phyloP scores from a whole-genome alignment of 2,113 vertebrate genomes.

The Struthio camelus region DNA sequence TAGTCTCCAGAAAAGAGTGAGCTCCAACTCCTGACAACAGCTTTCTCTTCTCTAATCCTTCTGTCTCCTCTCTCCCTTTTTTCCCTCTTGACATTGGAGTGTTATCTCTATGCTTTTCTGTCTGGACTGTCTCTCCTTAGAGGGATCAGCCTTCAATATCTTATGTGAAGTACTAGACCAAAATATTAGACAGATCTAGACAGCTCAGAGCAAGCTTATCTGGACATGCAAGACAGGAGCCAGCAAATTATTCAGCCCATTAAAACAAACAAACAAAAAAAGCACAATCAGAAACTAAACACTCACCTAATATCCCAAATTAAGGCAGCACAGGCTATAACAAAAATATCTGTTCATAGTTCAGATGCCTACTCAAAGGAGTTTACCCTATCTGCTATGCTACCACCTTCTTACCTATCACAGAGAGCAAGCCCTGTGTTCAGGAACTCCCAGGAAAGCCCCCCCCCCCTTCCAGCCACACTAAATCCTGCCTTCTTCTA shows the following conservation, averaged over 20 bases:
- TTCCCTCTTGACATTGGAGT: neutral
- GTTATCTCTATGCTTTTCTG: neutral
- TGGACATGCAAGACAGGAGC: neutral
- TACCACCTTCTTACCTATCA: neutral
- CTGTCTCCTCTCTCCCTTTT: fast-evolving
- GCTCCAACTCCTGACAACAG: neutral
- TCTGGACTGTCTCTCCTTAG: neutral
- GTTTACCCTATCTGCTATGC: neutral
- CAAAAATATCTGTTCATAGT: fast-evolving
- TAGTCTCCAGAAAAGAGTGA: neutral
- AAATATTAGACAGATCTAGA: neutral
- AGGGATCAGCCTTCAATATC: neutral
- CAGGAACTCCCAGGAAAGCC: neutral
- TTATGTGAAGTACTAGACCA: neutral
- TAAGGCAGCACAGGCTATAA: neutral
- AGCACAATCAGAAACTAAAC: neutral
- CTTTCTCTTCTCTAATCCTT: neutral
- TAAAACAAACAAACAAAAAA: neutral
- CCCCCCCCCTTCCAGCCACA: neutral
- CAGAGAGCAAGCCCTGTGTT: fast-evolving
- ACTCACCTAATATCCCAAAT: neutral
- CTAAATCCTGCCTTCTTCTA: neutral
- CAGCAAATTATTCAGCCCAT: neutral
- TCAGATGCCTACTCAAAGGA: neutral
- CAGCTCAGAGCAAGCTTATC: neutral